Base-by-base conservation (phyloP, 2,888 invertebrate genomes). In the Apotomis capreana region DNA sequence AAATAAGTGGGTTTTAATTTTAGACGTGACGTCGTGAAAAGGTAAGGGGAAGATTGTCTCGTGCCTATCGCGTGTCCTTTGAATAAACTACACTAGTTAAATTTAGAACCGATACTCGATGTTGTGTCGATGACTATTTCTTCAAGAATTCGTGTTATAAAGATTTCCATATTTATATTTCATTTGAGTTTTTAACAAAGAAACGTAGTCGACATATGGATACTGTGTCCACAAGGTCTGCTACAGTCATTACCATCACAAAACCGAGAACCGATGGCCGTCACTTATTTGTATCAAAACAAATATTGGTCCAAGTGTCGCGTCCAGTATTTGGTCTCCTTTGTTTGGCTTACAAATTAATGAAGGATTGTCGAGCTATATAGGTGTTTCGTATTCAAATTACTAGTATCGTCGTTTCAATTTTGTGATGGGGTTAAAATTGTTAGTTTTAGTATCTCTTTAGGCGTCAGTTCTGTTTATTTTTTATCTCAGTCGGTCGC, bases 1-100 rank as follows among this genome's bases (percentile, higher is more conserved):
- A 87, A 90, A 90, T 92, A 92, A 92, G 91, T 92, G 89, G 86
- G 86, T 83, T 92, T 92, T 92, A 93, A 93, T 90, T 93, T 93
- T 93, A 91, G 91, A 90, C 78, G 86, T 91, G 91, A 91, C 89
- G 89, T 88, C 87, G 77, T 73, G 77, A 83, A 84, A 87, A 90
- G 88, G 87, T 88, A 85, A 91, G 92, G 93, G 92, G 91, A 89
- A 85, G 84, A 81, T 85, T 85, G 90, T 88, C 91, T 87, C 89
- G 90, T 89, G 92, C 83, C 87, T 82, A 86, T 86, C 89, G 87
- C 85, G 88, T 91, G 91, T 87, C 90, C 84, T 87, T 88, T 86
- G 79, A 82, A 84, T 82, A 78, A 76, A 75, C 78, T 77, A 26
- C 26, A 77, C 81, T 79, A 72, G 79, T 80, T 86, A 87, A 85